Evolutionary conservation across 1,140 invertebrate species (phyloP).

Genomic region (Coelopa frigida): DNA sequence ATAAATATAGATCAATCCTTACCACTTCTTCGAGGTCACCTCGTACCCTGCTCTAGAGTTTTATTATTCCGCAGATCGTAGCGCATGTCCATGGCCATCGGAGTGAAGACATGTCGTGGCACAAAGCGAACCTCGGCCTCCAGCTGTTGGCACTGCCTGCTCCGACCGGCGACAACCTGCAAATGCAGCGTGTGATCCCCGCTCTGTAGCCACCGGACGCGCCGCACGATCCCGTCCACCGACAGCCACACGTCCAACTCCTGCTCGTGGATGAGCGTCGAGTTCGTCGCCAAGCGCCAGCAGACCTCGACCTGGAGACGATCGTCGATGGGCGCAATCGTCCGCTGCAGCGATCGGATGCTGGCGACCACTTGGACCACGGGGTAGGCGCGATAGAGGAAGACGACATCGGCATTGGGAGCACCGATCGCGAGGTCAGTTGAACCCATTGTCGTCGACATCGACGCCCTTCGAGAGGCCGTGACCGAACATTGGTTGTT

Average conservation of each 20-base stretch:
- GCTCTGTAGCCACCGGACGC: not conserved
- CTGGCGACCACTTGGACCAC: slow-evolving; percentile 45
- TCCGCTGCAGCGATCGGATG: slow-evolving; percentile 42
- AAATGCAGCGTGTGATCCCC: slow-evolving; percentile 1
- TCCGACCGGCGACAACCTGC: not conserved
- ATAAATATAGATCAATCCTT: not conserved
- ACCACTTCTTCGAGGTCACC: not conserved
- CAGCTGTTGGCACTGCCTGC: not conserved
- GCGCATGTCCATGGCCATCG: slow-evolving; percentile 21
- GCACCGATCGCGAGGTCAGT: slow-evolving; percentile 56
- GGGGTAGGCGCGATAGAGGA: slow-evolving; percentile 49
- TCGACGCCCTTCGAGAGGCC: slow-evolving; percentile 54
- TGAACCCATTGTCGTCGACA: slow-evolving; percentile 53
- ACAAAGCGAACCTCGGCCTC: slow-evolving; percentile 9
- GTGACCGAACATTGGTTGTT: slow-evolving; percentile 46
- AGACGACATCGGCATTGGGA: slow-evolving; percentile 47
- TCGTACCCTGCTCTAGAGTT: not conserved
- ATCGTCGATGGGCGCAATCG: slow-evolving; percentile 17
- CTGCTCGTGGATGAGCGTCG: slow-evolving; percentile 11
- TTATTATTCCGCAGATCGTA: slow-evolving; percentile 14
- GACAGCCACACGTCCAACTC: slow-evolving; percentile 4
- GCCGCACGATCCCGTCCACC: slow-evolving; percentile 8
- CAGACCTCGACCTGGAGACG: slow-evolving; percentile 44
- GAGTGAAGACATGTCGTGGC: slow-evolving; percentile 20
- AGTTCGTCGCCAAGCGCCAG: slow-evolving; percentile 18